Percentiles rank a stretch among this genome's conserved stretches.
phyloP scores from a whole-genome alignment of 2,888 invertebrate genomes.

The Watsonalla cultraria region DNA sequence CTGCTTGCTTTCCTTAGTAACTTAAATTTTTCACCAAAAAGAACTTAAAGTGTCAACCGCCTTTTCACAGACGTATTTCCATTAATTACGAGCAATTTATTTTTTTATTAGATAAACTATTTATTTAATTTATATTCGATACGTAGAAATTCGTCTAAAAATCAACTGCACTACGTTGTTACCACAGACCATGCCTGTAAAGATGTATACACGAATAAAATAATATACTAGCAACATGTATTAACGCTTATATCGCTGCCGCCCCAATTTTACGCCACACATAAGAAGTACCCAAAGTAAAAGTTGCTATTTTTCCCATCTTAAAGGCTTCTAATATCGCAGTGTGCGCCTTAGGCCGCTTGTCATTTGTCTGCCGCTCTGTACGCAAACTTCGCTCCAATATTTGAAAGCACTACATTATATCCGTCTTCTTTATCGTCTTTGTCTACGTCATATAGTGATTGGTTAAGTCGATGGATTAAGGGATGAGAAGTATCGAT shows the following conservation, averaged over 20 bases:
- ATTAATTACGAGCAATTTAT: too few species aligned
- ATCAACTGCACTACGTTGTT: too few species aligned
- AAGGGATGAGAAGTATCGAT: constrained; percentile 22
- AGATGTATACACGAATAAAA: neutral
- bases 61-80: too few species aligned
- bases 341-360: constrained; percentile 62
- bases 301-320: constrained; percentile 76
- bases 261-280: constrained; percentile 21
- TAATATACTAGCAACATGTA: neutral
- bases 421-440: constrained; percentile 68
- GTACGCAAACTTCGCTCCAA: constrained; percentile 72
- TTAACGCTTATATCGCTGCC: neutral
- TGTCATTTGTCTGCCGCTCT: constrained; percentile 72
- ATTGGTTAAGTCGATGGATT: constrained; percentile 10
- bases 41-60: too few species aligned
- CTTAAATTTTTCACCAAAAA: too few species aligned
- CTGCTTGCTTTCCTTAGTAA: too few species aligned
- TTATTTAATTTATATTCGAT: too few species aligned
- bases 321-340: constrained; percentile 75
- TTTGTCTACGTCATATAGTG: constrained; percentile 30
- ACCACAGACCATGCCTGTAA: too few species aligned
- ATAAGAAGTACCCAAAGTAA: constrained; percentile 51
- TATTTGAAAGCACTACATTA: constrained; percentile 76
- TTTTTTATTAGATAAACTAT: too few species aligned
- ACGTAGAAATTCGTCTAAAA: too few species aligned